Evolutionary conservation across 2,113 vertebrate genomes (phyloP).

Genomic region (Rhinoptilus africanus): DNA sequence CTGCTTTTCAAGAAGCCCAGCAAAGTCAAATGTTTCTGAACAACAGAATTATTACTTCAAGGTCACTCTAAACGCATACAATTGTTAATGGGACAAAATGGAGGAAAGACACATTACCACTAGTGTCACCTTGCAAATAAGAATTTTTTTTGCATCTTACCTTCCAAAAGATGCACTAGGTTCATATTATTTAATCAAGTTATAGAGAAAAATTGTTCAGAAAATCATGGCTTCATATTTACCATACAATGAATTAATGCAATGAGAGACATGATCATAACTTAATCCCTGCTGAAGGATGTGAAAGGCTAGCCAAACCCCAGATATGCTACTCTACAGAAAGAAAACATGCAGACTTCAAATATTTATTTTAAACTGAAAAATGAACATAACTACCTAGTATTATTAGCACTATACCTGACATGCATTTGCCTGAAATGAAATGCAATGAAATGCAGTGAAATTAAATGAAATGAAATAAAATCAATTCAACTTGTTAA

Average conservation of each 20-base stretch:
- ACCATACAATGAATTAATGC: background rate
- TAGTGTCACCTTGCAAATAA: background rate
- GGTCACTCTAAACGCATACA: background rate
- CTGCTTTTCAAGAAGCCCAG: background rate
- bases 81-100: background rate
- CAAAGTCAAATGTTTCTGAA: conserved; percentile 19
- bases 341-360: background rate
- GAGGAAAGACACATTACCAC: background rate
- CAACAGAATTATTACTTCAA: background rate
- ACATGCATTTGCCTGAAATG: background rate
- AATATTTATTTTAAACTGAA: background rate
- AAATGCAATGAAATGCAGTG: background rate
- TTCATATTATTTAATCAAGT: background rate
- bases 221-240: background rate
- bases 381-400: background rate
- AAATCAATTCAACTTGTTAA: background rate
- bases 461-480: background rate
- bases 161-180: background rate
- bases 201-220: background rate
- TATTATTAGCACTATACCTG: background rate
- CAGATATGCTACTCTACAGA: background rate
- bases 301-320: background rate
- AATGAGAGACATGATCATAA: background rate
- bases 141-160: background rate
- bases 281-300: background rate